These are phyloP conservation scores for Caenorhabditis becei DNA, from an alignment of 2,888 invertebrate genomes.

Conservation along the genomic window DNA sequence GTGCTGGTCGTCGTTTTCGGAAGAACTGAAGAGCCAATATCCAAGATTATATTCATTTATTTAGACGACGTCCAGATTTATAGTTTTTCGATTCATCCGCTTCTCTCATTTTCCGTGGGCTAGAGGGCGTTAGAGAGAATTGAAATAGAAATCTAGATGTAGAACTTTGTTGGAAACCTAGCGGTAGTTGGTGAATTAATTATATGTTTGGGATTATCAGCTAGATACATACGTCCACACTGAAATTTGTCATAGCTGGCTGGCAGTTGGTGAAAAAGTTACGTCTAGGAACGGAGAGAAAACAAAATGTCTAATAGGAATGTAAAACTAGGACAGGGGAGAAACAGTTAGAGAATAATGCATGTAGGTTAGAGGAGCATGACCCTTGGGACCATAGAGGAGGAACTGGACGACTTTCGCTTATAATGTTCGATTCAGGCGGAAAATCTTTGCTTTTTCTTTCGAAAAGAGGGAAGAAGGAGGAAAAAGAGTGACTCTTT, in stretches of 20 bases:
- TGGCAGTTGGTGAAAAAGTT: constrained; percentile 5
- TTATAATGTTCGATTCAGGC: constrained; percentile 53
- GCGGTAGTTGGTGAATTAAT: constrained; percentile 41
- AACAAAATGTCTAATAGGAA: constrained; percentile 7
- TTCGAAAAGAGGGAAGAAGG: not conserved
- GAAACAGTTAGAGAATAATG: constrained; percentile 37
- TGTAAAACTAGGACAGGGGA: constrained; percentile 1
- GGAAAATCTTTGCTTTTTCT: constrained; percentile 27
- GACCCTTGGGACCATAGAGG: constrained; percentile 26
- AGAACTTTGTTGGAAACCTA: constrained; percentile 11
- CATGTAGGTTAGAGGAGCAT: constrained; percentile 29
- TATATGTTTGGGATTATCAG: constrained; percentile 52
- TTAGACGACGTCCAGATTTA: constrained; percentile 5
- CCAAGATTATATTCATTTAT: constrained; percentile 37
- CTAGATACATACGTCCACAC: constrained; percentile 7
- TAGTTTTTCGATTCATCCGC: not conserved
- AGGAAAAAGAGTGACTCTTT: constrained; percentile 5
- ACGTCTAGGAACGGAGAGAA: constrained; percentile 7
- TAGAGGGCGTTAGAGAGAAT: too few species aligned
- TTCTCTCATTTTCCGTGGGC: not conserved
- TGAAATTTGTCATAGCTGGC: constrained; percentile 24
- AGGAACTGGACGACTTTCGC: constrained; percentile 32
- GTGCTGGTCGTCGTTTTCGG: not conserved
- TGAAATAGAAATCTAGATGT: not conserved
- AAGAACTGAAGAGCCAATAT: not conserved